Percentiles rank a stretch among this genome's conserved stretches.
phyloP scores from a whole-genome alignment of 2,113 vertebrate genomes.

The Poecile atricapillus region DNA sequence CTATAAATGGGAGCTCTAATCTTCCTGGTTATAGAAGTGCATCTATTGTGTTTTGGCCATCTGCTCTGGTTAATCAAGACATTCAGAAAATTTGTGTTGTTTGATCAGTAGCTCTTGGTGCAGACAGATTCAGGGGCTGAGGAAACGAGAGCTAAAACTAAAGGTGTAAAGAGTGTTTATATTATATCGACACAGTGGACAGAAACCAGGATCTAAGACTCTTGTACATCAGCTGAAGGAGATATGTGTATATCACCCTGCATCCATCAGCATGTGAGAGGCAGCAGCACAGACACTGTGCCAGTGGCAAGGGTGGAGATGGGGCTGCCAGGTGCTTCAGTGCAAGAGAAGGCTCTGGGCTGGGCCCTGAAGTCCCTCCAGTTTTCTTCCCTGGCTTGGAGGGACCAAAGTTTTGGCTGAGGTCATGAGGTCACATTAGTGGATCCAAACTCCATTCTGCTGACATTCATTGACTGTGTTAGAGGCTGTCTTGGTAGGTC shows the following conservation, averaged over 20 bases:
- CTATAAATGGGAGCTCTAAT: background rate
- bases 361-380: background rate
- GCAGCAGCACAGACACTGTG: background rate
- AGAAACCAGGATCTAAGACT: background rate
- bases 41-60: conserved; percentile 24
- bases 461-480: fast-evolving
- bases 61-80: conserved; percentile 29
- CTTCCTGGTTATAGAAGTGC: background rate
- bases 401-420: background rate
- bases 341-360: background rate
- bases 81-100: conserved; percentile 11
- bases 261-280: background rate
- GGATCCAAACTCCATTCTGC: background rate
- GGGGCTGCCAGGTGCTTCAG: background rate
- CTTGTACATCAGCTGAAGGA: background rate
- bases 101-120: background rate
- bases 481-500: background rate
- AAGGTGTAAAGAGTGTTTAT: background rate
- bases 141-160: background rate
- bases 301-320: background rate
- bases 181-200: background rate
- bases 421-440: background rate
- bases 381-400: background rate
- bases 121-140: background rate
- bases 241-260: fast-evolving